A percentile compares a stretch with the other conserved stretches of the same genome.
These are phyloP conservation scores for Orthonyx spaldingii DNA, from an alignment of 2,113 vertebrate genomes.

Conservation along the genomic window DNA sequence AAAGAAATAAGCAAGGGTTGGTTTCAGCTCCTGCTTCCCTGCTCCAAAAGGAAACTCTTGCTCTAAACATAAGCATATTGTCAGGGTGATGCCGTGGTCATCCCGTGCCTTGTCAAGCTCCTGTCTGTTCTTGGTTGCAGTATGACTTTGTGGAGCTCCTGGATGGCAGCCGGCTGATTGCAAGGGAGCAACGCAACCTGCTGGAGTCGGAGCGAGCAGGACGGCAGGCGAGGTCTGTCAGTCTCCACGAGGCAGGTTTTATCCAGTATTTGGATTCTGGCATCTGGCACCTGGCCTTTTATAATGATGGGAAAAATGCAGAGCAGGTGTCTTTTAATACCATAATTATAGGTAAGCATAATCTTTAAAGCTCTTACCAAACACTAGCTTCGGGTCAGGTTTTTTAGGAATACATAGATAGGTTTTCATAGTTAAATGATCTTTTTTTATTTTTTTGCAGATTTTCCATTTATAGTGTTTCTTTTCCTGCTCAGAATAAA, in stretches of 20 bases:
- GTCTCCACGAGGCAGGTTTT: slow-evolving; percentile 92
- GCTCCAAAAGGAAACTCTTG: neutral
- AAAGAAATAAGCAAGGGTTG: neutral
- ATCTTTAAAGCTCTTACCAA: neutral
- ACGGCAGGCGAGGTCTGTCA: slow-evolving; percentile 80
- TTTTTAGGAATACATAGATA: neutral
- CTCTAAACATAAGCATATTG: neutral
- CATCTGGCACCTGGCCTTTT: slow-evolving; percentile 98
- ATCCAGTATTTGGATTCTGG: slow-evolving; percentile 95
- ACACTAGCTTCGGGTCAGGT: neutral
- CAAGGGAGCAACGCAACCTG: slow-evolving; percentile 83
- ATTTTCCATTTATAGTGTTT: neutral
- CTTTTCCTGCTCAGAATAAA: neutral
- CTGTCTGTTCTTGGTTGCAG: slow-evolving; percentile 62
- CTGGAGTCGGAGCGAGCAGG: slow-evolving; percentile 75
- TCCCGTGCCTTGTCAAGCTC: neutral
- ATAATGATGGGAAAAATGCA: slow-evolving; percentile 90
- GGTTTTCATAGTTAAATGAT: neutral
- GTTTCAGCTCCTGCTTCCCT: neutral
- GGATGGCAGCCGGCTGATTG: slow-evolving; percentile 94
- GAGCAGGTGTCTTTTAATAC: slow-evolving; percentile 95
- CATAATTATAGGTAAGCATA: slow-evolving; percentile 87
- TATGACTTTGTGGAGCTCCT: slow-evolving; percentile 97
- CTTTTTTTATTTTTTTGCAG: neutral
- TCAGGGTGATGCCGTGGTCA: neutral